These are phyloP conservation scores for Druceiella hillmani DNA, from an alignment of 2,888 invertebrate species.

Conservation along the genomic window DNA sequence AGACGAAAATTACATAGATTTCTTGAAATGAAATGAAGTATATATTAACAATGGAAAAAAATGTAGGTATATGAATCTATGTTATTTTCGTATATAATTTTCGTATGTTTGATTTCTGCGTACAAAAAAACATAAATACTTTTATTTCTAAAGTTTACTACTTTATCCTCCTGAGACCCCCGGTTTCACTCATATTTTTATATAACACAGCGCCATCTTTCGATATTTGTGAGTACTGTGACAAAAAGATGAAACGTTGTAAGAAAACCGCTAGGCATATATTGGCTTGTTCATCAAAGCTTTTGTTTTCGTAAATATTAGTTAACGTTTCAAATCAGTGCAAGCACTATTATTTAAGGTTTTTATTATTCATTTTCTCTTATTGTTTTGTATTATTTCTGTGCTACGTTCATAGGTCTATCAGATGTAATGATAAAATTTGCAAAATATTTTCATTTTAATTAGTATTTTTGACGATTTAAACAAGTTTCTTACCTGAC, in stretches of 20 bases:
- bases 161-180: conserved; percentile 1
- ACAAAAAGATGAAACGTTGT: neutral
- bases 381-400: neutral
- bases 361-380: no score
- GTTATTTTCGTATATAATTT: no score
- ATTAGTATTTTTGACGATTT: neutral
- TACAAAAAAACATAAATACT: no score
- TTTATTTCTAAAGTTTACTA: no score
- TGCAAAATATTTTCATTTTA: neutral
- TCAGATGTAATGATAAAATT: neutral
- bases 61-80: no score
- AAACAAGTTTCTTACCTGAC: neutral
- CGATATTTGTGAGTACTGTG: neutral
- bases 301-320: neutral
- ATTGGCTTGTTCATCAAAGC: neutral
- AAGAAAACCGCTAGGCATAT: neutral
- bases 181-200: neutral
- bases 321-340: no score
- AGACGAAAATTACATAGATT: no score
- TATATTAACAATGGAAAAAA: no score
- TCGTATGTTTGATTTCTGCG: no score
- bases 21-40: no score
- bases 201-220: no score
- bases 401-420: neutral
- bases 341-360: neutral